A percentile compares a stretch with the other conserved stretches of the same genome.
Evolutionary conservation across 2,888 invertebrate genomes (phyloP).

Genomic region (Epirrhoe tristata): DNA sequence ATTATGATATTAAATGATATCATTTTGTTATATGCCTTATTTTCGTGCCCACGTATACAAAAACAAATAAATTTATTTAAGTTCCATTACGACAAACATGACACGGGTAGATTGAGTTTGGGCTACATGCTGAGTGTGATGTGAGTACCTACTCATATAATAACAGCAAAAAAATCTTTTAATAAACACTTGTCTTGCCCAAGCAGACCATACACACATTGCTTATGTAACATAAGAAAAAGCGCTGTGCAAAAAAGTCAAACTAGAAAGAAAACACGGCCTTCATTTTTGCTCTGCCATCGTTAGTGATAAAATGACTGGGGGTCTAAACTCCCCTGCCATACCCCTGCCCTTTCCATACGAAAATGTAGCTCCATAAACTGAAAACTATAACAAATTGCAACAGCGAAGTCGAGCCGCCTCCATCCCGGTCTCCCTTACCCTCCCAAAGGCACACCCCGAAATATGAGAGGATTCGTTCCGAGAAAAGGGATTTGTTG

Average conservation of each 20-base stretch:
- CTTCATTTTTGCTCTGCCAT: neutral
- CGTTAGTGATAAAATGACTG: neutral
- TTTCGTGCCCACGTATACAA: too few relatives aligned
- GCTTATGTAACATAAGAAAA: neutral
- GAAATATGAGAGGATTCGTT: slow-evolving; percentile 10
- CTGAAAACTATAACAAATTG: slow-evolving; percentile 15
- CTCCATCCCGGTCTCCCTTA: slow-evolving; percentile 8
- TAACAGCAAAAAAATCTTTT: too few relatives aligned
- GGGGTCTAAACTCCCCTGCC: neutral
- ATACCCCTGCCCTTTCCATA: neutral
- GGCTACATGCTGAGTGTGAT: too few relatives aligned
- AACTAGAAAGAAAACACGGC: neutral
- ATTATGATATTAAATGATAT: too few relatives aligned
- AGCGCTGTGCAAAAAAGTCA: neutral
- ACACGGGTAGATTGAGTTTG: too few relatives aligned
- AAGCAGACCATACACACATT: too few relatives aligned
- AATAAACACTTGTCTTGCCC: too few relatives aligned
- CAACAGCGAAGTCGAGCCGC: slow-evolving; percentile 6
- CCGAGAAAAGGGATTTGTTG: slow-evolving; percentile 6
- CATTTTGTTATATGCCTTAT: too few relatives aligned
- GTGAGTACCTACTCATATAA: too few relatives aligned
- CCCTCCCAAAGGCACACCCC: slow-evolving; percentile 10
- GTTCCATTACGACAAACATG: too few relatives aligned
- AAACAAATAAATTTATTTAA: too few relatives aligned
- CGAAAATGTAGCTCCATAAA: slow-evolving; percentile 7